Percentiles rank a stretch among this genome's conserved stretches.
Conservation (phyloP, 1,140 invertebrate genomes). For the Drosophila pallidifrons region DNA sequence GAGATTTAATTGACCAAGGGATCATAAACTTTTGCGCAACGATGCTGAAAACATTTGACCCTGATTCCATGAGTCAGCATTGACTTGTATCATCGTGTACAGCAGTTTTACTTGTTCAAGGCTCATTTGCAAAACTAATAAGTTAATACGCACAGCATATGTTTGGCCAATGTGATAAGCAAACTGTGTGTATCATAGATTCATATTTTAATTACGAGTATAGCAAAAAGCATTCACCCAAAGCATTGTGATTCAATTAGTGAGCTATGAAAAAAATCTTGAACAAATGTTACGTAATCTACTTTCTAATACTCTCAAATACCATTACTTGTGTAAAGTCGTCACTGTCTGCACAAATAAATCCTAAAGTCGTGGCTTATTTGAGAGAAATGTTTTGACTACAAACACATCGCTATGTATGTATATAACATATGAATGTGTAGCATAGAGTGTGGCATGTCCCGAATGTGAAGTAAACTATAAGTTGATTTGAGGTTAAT, state of each 20-base stretch:
- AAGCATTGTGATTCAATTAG: too few relatives aligned
- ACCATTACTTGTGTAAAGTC: too few relatives aligned
- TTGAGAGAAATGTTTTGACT: too few relatives aligned
- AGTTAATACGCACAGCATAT: constrained; percentile 7
- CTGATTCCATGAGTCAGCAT: constrained; percentile 72
- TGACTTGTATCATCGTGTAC: constrained; percentile 2
- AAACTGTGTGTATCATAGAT: not conserved
- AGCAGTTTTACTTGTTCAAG: constrained; percentile 16
- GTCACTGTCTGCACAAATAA: too few relatives aligned
- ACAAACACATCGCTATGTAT: too few relatives aligned
- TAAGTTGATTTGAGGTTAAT: constrained; percentile 66
- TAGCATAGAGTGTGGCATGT: not conserved
- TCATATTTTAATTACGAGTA: constrained; percentile 28
- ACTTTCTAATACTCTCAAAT: too few relatives aligned
- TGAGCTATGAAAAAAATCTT: too few relatives aligned
- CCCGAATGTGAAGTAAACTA: constrained; percentile 9
- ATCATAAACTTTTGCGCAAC: constrained; percentile 67
- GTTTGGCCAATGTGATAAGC: constrained; percentile 24
- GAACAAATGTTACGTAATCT: too few relatives aligned
- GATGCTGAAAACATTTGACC: constrained; percentile 67
- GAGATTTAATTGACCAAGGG: constrained; percentile 80
- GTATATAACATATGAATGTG: too few relatives aligned
- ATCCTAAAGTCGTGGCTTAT: too few relatives aligned
- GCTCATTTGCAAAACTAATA: constrained; percentile 19
- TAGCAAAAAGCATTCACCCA: too few relatives aligned